Evolutionary conservation across 2,797 vertebrate species (phyloP).

Genomic region (Spinibarbus caldwelli): DNA sequence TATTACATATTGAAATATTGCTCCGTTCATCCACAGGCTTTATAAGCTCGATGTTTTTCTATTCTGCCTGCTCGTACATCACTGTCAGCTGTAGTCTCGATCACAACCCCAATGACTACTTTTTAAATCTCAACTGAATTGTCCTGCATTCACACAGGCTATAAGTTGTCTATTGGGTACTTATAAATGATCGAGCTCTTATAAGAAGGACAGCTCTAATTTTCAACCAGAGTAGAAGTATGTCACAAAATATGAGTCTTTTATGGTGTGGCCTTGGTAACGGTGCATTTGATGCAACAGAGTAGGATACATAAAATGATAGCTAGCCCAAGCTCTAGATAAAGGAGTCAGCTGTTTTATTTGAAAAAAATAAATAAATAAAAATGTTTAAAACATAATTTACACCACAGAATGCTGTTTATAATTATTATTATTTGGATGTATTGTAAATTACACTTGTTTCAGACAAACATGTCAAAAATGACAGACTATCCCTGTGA

Average conservation of each 20-base stretch:
- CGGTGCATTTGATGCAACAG: not conserved
- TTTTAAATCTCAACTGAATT: conserved; percentile 42
- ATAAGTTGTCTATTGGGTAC: conserved; percentile 2
- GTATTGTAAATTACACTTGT: too few species aligned
- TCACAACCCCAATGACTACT: conserved; percentile 32
- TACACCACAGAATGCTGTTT: not conserved
- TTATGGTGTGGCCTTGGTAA: not conserved
- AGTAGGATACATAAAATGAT: not conserved
- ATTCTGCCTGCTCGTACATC: conserved; percentile 55
- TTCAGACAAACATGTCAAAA: not conserved
- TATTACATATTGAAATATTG: conserved; percentile 60
- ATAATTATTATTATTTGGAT: too few species aligned
- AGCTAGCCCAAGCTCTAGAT: not conserved
- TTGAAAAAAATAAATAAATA: not conserved
- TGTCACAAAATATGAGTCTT: not conserved
- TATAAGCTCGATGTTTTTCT: conserved; percentile 55
- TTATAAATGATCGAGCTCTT: not conserved
- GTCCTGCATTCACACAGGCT: conserved; percentile 4
- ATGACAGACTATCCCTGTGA: not conserved
- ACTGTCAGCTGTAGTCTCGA: conserved; percentile 50
- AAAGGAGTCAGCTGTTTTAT: not conserved
- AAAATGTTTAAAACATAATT: not conserved
- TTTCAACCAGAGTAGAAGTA: not conserved
- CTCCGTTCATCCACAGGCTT: conserved; percentile 45
- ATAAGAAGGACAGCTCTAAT: conserved; percentile 3